These are phyloP conservation scores for Synodontis membranacea DNA, from an alignment of 2,113 vertebrate species.

Conservation along the genomic window DNA sequence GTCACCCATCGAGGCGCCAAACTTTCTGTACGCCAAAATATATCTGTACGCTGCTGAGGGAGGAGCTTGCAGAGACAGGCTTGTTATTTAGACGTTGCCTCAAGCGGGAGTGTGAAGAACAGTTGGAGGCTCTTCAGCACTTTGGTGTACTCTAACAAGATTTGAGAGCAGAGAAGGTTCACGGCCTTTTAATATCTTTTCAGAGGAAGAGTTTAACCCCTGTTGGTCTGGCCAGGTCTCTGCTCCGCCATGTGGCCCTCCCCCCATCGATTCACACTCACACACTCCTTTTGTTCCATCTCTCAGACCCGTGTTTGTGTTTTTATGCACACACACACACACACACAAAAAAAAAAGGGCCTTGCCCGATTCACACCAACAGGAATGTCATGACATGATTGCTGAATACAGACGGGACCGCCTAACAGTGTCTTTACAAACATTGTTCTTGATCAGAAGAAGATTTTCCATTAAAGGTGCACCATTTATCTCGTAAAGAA, in stretches of 20 bases:
- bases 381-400: background rate
- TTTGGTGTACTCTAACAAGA: constrained; percentile 43
- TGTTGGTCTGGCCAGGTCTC: constrained; percentile 32
- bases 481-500: background rate
- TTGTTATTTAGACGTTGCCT: background rate
- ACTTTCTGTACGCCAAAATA: background rate
- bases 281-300: constrained; percentile 45
- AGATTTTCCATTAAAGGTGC: background rate
- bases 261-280: background rate
- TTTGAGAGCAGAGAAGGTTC: constrained; percentile 21
- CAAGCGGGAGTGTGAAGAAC: constrained; percentile 8
- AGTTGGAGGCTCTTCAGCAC: constrained; percentile 28
- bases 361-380: background rate
- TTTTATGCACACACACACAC: constrained; percentile 18
- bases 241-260: constrained; percentile 4
- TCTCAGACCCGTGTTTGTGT: constrained; percentile 48
- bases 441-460: background rate
- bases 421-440: background rate
- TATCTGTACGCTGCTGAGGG: background rate
- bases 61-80: background rate
- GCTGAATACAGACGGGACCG: background rate
- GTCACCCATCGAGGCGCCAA: background rate
- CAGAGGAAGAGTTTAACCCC: constrained; percentile 46
- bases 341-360: background rate
- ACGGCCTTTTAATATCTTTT: constrained; percentile 51